A percentile compares a stretch with the other conserved stretches of the same genome.
phyloP scores from a whole-genome alignment of 2,797 vertebrate genomes.

The Cyclura pinguis region DNA sequence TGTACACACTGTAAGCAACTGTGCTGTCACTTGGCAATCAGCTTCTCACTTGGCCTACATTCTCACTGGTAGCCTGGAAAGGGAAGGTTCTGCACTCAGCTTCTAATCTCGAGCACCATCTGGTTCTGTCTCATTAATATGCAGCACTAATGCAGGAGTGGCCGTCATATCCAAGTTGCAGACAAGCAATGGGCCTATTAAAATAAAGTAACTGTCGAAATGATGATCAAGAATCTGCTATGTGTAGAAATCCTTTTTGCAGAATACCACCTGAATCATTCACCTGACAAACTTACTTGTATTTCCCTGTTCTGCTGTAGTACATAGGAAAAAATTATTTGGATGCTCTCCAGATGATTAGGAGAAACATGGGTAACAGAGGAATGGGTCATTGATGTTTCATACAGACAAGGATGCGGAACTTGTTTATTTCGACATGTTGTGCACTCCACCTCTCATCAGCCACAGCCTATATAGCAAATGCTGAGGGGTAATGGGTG shows the following conservation, averaged over 20 bases:
- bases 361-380: not conserved
- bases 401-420: not conserved
- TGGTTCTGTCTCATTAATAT: not conserved
- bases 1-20: conserved; percentile 2
- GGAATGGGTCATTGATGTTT: not conserved
- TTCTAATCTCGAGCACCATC: not conserved
- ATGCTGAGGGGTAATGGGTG: too few relatives aligned
- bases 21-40: not conserved
- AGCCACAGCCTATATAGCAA: too few relatives aligned
- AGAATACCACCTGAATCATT: not conserved
- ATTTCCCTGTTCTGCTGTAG: too few relatives aligned
- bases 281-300: not conserved
- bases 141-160: not conserved
- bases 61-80: conserved; percentile 20
- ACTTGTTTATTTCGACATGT: not conserved
- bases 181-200: not conserved
- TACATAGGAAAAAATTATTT: not conserved
- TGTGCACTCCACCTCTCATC: too few relatives aligned
- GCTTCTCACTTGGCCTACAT: conserved; percentile 17
- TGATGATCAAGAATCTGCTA: not conserved
- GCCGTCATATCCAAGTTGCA: conserved; percentile 5
- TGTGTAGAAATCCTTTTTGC: not conserved
- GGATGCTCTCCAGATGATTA: not conserved
- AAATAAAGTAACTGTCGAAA: not conserved
- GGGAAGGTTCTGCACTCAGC: not conserved